A percentile compares a stretch with the other conserved stretches of the same genome.
Conservation (phyloP, 2,113 vertebrate species). For the Balaeniceps rex region DNA sequence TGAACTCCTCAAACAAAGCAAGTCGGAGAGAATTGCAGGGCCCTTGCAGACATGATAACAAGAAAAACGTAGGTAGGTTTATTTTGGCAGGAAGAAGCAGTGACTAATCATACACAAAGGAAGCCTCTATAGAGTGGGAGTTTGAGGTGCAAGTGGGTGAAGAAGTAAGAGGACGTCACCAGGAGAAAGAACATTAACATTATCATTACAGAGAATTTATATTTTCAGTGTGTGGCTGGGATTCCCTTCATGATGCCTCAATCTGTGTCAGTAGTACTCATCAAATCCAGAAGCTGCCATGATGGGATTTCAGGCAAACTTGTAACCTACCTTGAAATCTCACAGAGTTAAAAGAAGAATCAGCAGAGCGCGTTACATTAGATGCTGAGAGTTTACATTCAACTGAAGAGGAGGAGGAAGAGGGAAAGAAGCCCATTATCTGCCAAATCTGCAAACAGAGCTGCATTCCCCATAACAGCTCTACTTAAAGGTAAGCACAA, state of each 20-base stretch:
- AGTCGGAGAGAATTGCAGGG: background rate
- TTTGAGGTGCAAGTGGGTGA: background rate
- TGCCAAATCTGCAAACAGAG: background rate
- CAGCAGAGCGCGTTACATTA: background rate
- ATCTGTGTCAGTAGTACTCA: background rate
- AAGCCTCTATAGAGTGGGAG: background rate
- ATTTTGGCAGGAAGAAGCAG: background rate
- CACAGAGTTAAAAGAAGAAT: background rate
- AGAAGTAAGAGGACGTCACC: background rate
- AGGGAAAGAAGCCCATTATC: background rate
- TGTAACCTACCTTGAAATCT: background rate
- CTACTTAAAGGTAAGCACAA: background rate
- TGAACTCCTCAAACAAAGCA: background rate
- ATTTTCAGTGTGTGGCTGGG: background rate
- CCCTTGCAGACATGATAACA: background rate
- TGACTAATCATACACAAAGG: background rate
- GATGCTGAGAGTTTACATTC: background rate
- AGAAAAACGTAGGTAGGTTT: background rate
- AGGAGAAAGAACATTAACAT: background rate
- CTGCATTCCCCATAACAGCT: background rate
- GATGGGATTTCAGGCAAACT: background rate
- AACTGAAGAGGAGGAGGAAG: background rate
- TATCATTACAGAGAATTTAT: background rate
- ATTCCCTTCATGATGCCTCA: background rate
- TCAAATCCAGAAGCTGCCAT: background rate